These are phyloP conservation scores for Adelosebastes latens DNA, from an alignment of 2,797 vertebrate genomes.

Conservation along the genomic window DNA sequence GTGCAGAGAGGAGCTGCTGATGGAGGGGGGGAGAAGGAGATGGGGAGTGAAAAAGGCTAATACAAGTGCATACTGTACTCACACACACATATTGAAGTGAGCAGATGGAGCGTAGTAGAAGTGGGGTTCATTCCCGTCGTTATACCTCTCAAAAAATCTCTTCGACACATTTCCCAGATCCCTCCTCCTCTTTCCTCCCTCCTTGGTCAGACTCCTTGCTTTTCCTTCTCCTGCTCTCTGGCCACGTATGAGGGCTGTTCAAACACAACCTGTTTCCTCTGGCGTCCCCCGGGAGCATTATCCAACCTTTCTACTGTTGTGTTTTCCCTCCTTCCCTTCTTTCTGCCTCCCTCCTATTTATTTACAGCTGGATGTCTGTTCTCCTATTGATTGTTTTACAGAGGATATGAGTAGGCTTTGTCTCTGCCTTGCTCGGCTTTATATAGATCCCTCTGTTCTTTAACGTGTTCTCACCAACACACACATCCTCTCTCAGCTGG, in stretches of 20 bases:
- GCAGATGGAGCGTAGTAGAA: slow-evolving; percentile 6
- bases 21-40: slow-evolving; percentile 52
- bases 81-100: slow-evolving; percentile 17
- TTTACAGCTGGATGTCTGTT: slow-evolving; percentile 69
- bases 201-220: slow-evolving; percentile 33
- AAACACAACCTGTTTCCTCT: slow-evolving; percentile 83
- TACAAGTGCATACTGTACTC: slow-evolving; percentile 32
- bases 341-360: slow-evolving; percentile 60
- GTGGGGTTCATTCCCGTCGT: slow-evolving; percentile 29
- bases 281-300: slow-evolving; percentile 60
- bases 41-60: slow-evolving; percentile 33
- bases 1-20: slow-evolving; percentile 69
- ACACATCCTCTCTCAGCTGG: slow-evolving; percentile 39
- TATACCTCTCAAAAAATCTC: not conserved
- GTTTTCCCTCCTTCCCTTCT: slow-evolving; percentile 55
- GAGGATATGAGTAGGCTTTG: slow-evolving; percentile 74
- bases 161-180: slow-evolving; percentile 31
- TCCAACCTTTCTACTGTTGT: slow-evolving; percentile 65
- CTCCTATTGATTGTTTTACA: slow-evolving; percentile 73
- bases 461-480: slow-evolving; percentile 41
- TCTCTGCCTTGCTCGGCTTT: slow-evolving; percentile 54
- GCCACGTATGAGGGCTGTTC: slow-evolving; percentile 68
- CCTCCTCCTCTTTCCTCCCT: slow-evolving; percentile 31
- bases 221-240: slow-evolving; percentile 42
- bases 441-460: slow-evolving; percentile 62